phyloP scores from a whole-genome alignment of 2,797 vertebrate genomes.

The Takifugu ocellatus region DNA sequence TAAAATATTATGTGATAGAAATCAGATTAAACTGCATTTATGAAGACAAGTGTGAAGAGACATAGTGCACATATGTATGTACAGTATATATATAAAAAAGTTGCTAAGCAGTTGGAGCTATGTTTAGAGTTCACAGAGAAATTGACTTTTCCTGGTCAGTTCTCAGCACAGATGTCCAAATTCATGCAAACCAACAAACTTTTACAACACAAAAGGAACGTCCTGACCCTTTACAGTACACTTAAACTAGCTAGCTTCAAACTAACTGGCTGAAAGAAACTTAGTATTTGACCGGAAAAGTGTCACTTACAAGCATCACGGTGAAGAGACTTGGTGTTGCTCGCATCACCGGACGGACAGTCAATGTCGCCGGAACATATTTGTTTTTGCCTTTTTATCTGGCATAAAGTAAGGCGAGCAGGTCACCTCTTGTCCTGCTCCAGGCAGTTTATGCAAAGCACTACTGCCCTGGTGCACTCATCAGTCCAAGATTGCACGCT shows the following conservation, averaged over 20 bases:
- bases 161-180: not conserved
- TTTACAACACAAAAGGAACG: constrained; percentile 17
- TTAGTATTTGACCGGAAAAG: constrained; percentile 23
- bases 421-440: constrained; percentile 36
- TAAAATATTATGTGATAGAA: not conserved
- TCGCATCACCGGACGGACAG: constrained; percentile 18
- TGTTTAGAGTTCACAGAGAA: constrained; percentile 3
- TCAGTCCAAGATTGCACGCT: constrained; percentile 55
- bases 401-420: constrained; percentile 27
- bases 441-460: constrained; percentile 31
- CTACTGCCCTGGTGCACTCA: constrained; percentile 41
- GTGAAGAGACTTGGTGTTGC: constrained; percentile 24
- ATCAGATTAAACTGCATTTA: constrained; percentile 1
- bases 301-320: constrained; percentile 63
- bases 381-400: constrained; percentile 23
- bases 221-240: constrained; percentile 2
- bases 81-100: constrained; percentile 21
- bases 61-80: constrained; percentile 27
- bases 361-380: constrained; percentile 47
- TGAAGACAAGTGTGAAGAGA: constrained; percentile 31
- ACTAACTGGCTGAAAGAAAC: constrained; percentile 24
- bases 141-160: not conserved
- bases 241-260: constrained; percentile 1
- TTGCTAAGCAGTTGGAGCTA: constrained; percentile 43
- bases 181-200: constrained; percentile 1